phyloP scores from a whole-genome alignment of 2,888 invertebrate species.

The Agrotis ipsilon region DNA sequence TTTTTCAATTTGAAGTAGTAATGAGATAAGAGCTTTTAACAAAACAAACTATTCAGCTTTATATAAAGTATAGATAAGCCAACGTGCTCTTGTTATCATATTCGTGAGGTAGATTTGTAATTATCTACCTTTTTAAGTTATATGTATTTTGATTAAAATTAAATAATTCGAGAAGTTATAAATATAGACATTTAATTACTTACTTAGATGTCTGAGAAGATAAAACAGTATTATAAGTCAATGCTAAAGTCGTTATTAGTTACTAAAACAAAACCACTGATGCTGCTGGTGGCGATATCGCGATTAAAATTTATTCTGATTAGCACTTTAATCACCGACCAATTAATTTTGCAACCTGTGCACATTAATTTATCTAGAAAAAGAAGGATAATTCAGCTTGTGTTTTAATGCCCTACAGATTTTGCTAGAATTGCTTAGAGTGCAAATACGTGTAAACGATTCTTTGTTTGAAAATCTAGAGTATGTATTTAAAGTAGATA shows the following conservation, averaged over 20 bases:
- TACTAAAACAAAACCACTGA: slow-evolving; percentile 36
- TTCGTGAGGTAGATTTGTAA: not conserved
- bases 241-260: slow-evolving; percentile 44
- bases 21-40: no score
- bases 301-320: slow-evolving; percentile 45
- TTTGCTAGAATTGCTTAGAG: not conserved
- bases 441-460: not conserved
- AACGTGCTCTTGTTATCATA: not conserved
- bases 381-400: slow-evolving; percentile 3
- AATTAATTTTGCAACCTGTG: slow-evolving; percentile 47
- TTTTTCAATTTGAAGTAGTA: no score
- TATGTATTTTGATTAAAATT: not conserved
- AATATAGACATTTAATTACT: slow-evolving; percentile 33
- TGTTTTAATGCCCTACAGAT: slow-evolving; percentile 5
- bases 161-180: slow-evolving; percentile 10
- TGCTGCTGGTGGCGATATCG: slow-evolving; percentile 34
- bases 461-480: no score
- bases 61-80: no score
- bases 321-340: slow-evolving; percentile 37
- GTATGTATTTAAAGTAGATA: no score
- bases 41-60: no score
- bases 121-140: not conserved
- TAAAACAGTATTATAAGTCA: slow-evolving; percentile 47
- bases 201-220: slow-evolving; percentile 41
- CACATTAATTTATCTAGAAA: slow-evolving; percentile 34